These are phyloP conservation scores for Parazoanthus darwini DNA, from an alignment of 92 coral and sea anemone genomes.

Conservation along the genomic window DNA sequence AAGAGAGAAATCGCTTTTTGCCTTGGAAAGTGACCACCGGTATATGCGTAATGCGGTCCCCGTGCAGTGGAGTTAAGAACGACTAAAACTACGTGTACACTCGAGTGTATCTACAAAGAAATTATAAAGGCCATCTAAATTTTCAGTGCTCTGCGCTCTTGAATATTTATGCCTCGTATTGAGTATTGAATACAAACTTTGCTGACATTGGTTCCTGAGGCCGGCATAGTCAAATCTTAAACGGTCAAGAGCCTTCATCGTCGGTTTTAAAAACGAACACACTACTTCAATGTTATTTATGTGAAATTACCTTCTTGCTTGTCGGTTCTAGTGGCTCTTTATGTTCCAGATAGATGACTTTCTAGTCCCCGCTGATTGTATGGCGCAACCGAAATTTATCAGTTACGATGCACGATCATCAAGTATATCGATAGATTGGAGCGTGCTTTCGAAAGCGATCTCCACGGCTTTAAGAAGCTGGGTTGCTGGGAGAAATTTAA, in stretches of 20 bases:
- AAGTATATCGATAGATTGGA: not conserved
- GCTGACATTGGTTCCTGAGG: no score
- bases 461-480: not conserved
- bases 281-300: not conserved
- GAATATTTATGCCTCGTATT: no score
- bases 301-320: not conserved
- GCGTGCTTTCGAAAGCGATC: slow-evolving; percentile 4
- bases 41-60: not conserved
- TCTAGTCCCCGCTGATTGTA: not conserved
- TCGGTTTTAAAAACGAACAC: not conserved
- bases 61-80: not conserved
- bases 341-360: not conserved
- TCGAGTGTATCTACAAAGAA: not conserved
- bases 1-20: not conserved
- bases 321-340: not conserved
- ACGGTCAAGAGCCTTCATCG: not conserved
- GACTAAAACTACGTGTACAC: not conserved
- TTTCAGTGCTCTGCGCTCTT: no score
- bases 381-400: not conserved
- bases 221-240: no score
- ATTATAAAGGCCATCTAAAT: no score
- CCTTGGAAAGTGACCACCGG: not conserved
- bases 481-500: not conserved
- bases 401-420: not conserved
- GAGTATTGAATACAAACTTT: no score